These are phyloP conservation scores for Priocnemis perturbator DNA, from an alignment of 2,888 invertebrate genomes.

Conservation along the genomic window DNA sequence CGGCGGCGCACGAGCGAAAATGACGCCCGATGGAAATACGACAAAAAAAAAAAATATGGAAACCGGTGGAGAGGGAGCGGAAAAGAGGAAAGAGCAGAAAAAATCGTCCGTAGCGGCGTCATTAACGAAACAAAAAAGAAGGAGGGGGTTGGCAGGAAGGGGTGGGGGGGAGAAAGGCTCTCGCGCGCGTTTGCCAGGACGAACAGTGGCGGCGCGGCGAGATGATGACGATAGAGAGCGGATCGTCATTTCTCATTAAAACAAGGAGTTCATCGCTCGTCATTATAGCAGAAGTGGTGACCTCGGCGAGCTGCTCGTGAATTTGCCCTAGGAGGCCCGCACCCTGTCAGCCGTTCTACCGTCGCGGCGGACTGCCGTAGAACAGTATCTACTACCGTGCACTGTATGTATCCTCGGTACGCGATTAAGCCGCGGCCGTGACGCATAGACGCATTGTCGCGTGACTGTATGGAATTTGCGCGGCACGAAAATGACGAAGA, in stretches of 20 bases:
- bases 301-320: conserved; percentile 1
- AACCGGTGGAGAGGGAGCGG: neutral
- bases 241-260: conserved; percentile 73
- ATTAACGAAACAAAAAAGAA: too few species aligned
- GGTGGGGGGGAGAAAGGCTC: neutral
- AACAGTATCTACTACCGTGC: too few species aligned
- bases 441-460: too few species aligned
- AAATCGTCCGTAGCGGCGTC: too few species aligned
- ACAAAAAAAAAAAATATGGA: neutral
- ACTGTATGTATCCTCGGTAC: too few species aligned
- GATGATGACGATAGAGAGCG: conserved; percentile 43
- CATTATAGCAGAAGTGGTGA: conserved; percentile 70
- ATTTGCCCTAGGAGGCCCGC: neutral
- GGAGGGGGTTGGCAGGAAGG: neutral
- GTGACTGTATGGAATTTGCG: too few species aligned
- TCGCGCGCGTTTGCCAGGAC: neutral
- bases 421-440: too few species aligned
- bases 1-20: neutral
- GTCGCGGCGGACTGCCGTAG: too few species aligned
- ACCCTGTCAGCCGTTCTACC: neutral
- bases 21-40: neutral
- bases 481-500: too few species aligned
- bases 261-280: conserved; percentile 72
- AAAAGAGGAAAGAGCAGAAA: neutral
- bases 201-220: neutral